Base-by-base conservation (phyloP, 2,888 invertebrate species). In the Pristionchus entomophagus region DNA sequence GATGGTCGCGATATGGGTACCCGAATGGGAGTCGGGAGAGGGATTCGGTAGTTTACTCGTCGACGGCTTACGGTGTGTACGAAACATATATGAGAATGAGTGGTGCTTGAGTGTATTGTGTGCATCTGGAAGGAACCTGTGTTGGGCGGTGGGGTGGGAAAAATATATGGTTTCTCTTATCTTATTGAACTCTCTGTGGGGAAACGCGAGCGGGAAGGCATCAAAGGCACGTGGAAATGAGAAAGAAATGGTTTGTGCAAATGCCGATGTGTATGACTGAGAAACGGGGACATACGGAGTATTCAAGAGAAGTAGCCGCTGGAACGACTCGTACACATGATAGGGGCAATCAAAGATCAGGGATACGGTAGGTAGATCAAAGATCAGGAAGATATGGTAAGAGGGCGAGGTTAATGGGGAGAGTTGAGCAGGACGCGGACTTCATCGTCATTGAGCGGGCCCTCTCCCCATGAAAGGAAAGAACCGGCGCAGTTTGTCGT, bases 401-500 rank as follows among this genome's bases (percentile, higher is more conserved):
- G 41, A 19, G 12, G n/a, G 5, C 26, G 22, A n/a, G 41, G 12
- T 10, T 32, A 59, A 6, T 19, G 59, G 56, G 82, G 59, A 59
- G 32, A 56, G 41, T 10, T 26, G 59, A 59, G 59, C 41, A 51
- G 59, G 32, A 35, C 29, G 2, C 10, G n/a, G n/a, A 38, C 41
- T 3, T 35, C 35, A 17, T 35, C 41, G 5, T 53, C 35, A 82
- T 17, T 82, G 35, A 45, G 49, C n/a, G 82, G 53, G 2, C 22
- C 65, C 45, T 62, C 83, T 51, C 29, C 80, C 29, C 26, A 86
- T 81, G 80, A 87, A 87, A 32, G 87, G 87, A 59, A 87, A 85
- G 81, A 86, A 88, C 14, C 87, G 82, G 29, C 83, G 83, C 10
- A 88, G 77, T 19, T 86, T 86, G 26, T 85, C 80, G 73, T 89